Percentiles rank a stretch among this genome's conserved stretches.
Conservation (phyloP, 2,113 vertebrate genomes). For the Tyto alba region DNA sequence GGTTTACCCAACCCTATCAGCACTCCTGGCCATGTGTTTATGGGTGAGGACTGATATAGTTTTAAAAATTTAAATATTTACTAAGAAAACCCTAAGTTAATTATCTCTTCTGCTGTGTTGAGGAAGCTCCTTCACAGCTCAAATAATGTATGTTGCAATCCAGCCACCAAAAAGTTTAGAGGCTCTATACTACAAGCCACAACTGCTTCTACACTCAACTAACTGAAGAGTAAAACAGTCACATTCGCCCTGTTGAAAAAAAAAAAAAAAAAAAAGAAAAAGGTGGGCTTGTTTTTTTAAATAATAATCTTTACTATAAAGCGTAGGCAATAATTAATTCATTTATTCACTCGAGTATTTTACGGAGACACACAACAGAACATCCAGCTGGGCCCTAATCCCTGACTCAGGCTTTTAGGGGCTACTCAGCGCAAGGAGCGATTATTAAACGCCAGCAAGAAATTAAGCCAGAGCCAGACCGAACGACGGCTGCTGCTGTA, state of each 20-base stretch:
- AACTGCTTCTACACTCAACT: not conserved
- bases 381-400: not conserved
- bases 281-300: rapidly evolving
- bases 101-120: not conserved
- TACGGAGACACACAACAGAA: not conserved
- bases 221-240: rapidly evolving
- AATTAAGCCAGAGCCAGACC: rapidly evolving
- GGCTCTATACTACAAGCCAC: not conserved
- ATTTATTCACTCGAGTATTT: not conserved
- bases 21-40: not conserved
- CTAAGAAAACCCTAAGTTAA: not conserved
- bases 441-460: rapidly evolving
- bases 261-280: no score
- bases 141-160: not conserved
- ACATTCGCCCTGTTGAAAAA: rapidly evolving
- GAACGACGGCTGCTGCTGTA: not conserved
- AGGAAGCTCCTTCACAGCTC: not conserved
- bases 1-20: not conserved
- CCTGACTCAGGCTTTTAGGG: constrained; percentile 38
- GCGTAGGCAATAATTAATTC: not conserved
- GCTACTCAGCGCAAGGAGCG: not conserved
- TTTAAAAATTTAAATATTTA: not conserved
- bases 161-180: not conserved
- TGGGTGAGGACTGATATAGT: not conserved
- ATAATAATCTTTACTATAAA: not conserved